Conservation (phyloP, 2,113 vertebrate genomes). For the Protobothrops mucrosquamatus region DNA sequence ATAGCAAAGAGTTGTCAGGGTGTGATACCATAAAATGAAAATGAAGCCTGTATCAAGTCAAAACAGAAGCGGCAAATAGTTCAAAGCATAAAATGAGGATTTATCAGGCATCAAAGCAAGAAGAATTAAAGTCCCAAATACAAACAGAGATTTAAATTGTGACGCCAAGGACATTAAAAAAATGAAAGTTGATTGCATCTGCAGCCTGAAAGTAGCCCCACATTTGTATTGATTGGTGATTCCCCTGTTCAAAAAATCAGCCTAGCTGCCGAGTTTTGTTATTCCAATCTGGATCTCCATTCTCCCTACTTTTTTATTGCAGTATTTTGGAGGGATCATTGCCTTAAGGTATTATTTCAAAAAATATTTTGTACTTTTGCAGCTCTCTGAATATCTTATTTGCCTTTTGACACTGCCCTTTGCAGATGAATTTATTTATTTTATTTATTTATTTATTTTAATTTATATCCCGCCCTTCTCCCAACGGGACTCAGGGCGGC, state of each 20-base stretch:
- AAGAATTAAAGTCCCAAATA: neutral
- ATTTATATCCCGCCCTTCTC: too few relatives aligned
- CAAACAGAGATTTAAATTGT: neutral
- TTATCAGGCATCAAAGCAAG: neutral
- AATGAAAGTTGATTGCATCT: neutral
- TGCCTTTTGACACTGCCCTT: neutral
- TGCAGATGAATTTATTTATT: too few relatives aligned
- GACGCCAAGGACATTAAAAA: neutral
- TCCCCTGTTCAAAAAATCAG: neutral
- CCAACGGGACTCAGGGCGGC: too few relatives aligned
- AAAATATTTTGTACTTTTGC: neutral
- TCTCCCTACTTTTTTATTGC: neutral
- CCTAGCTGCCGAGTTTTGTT: neutral
- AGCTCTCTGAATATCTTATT: neutral
- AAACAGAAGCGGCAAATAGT: neutral
- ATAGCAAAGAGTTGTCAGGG: neutral
- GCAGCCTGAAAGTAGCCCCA: neutral
- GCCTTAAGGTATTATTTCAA: neutral
- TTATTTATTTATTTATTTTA: too few relatives aligned
- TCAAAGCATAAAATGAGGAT: neutral
- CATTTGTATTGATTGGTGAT: neutral
- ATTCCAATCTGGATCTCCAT: neutral
- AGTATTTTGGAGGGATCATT: neutral
- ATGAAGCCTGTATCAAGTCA: neutral
- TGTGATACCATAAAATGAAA: neutral